Conservation (phyloP, 2,113 vertebrate genomes). For the Podarcis cretensis region DNA sequence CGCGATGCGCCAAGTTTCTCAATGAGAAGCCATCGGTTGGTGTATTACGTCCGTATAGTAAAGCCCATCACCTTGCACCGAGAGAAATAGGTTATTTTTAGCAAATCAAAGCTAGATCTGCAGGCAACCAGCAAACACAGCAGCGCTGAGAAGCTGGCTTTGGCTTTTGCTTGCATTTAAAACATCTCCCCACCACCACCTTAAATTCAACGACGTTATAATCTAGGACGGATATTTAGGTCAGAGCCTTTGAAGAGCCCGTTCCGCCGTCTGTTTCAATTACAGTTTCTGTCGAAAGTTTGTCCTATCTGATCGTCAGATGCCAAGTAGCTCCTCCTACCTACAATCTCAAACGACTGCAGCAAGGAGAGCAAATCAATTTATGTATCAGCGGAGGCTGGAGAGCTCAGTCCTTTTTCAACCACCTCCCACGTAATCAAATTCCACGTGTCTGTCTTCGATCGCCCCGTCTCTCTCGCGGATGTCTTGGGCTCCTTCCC, state of each 20-base stretch:
- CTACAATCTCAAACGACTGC: neutral
- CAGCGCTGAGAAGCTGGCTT: no score
- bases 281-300: neutral
- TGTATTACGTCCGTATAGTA: no score
- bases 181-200: neutral
- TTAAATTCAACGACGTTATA: neutral
- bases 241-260: neutral
- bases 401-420: neutral
- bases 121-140: neutral
- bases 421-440: neutral
- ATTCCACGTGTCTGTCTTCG: neutral
- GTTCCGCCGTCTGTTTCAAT: constrained; percentile 35
- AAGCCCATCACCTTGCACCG: neutral
- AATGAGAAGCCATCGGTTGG: neutral
- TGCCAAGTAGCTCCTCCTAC: neutral
- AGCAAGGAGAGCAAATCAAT: neutral
- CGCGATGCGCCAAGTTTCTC: constrained; percentile 1
- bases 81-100: neutral
- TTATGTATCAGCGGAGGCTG: neutral
- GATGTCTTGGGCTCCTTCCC: neutral
- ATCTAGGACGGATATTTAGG: constrained; percentile 8
- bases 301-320: neutral
- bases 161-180: neutral
- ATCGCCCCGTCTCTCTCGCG: neutral
- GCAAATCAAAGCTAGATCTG: neutral